Conservation (phyloP, 2,797 vertebrate genomes). For the Vireo griseus region DNA sequence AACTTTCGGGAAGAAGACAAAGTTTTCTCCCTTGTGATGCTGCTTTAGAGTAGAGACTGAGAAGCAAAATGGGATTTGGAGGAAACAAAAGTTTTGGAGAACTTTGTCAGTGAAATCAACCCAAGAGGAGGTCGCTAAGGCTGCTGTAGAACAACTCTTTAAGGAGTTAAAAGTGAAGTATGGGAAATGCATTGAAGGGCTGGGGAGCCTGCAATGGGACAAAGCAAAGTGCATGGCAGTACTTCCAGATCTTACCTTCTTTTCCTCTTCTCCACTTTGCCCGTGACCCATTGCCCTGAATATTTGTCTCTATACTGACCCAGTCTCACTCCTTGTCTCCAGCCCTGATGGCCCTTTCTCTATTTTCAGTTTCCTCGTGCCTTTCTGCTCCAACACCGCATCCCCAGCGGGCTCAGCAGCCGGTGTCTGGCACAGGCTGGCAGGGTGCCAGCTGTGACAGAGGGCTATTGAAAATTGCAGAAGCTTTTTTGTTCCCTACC, state of each 20-base stretch:
- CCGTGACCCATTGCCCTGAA: neutral
- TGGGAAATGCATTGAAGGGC: neutral
- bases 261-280: neutral
- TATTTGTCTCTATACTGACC: neutral
- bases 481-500: neutral
- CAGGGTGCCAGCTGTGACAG: neutral
- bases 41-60: neutral
- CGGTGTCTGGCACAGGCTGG: neutral
- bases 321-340: neutral
- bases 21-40: neutral
- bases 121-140: neutral
- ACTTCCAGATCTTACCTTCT: neutral
- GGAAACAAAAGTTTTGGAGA: neutral
- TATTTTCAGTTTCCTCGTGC: neutral
- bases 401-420: neutral
- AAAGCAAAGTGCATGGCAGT: neutral
- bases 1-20: neutral
- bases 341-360: neutral
- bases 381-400: rapidly evolving
- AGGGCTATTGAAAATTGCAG: neutral
- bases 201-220: neutral
- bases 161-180: neutral
- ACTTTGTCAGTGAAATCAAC: rapidly evolving
- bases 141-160: neutral
- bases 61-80: neutral